Evolutionary conservation across 1,140 invertebrate genomes (phyloP).

Genomic region (Drosophila saltans): DNA sequence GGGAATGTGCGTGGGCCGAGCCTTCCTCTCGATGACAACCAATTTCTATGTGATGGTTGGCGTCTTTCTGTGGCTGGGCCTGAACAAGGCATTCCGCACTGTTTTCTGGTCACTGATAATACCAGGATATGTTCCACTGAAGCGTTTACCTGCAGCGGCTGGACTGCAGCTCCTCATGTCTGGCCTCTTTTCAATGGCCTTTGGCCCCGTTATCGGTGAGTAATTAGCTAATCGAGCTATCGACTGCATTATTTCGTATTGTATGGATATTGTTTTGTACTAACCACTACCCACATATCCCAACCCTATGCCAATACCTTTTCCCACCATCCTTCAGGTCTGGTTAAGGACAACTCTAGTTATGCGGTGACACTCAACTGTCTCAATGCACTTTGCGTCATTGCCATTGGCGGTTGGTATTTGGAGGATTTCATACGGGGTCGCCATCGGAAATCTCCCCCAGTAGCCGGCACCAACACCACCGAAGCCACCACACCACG

Average conservation of each 20-base stretch:
- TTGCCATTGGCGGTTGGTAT: conserved; percentile 68
- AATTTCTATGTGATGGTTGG: conserved; percentile 83
- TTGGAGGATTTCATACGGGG: conserved; percentile 64
- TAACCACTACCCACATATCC: background rate
- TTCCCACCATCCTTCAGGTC: conserved; percentile 82
- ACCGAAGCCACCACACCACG: conserved; percentile 8
- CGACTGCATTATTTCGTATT: conserved; percentile 1
- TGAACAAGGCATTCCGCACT: conserved; percentile 87
- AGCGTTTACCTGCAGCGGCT: conserved; percentile 86
- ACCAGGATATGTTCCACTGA: conserved; percentile 86
- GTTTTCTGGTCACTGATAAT: conserved; percentile 88
- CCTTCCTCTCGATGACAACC: conserved; percentile 84
- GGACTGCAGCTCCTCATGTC: conserved; percentile 86
- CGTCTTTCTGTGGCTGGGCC: conserved; percentile 86
- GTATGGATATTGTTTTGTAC: background rate
- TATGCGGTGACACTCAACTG: conserved; percentile 86
- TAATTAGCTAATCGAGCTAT: background rate
- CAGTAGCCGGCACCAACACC: conserved; percentile 18
- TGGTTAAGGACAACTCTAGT: conserved; percentile 85
- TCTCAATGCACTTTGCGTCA: conserved; percentile 84
- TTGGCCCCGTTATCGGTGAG: conserved; percentile 86
- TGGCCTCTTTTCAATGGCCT: conserved; percentile 85
- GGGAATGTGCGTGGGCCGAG: conserved; percentile 86
- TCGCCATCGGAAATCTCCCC: conserved; percentile 47
- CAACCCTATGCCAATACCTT: background rate